Base-by-base conservation (phyloP, 2,797 vertebrate genomes). In the Cyprinella venusta region DNA sequence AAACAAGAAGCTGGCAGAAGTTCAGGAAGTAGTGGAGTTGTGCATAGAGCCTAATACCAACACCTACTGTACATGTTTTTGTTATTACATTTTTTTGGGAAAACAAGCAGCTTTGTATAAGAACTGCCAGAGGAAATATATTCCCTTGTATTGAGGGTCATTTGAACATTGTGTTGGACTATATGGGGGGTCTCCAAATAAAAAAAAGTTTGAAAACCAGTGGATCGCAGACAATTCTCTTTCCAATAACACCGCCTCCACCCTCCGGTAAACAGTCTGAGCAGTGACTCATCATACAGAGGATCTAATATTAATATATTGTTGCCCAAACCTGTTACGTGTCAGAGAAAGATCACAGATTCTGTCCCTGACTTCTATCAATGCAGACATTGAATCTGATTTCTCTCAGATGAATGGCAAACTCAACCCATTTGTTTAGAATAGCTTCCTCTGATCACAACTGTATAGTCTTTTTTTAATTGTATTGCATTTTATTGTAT, bases 231-330 rank as follows among this genome's bases (percentile, higher is more conserved):
- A 33, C 12, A 45, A 26, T 74, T 36, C 21, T 54, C 3, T 56
- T 7, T 36, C 7, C 36, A 74, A 54, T 15, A 36, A 13, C 13
- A 6, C 40, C 69, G 8, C 80, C 69, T 64, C 21, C 69, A 74
- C 80, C 52, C 63, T 52, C 13, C 24, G 48, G 30, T 74, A 81
- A 64, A 81, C 79, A 72, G 40, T 38, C 79, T 24, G 18, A 48
- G 71, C 15, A 0, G 19, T 81, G 79, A 64, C 40, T 81, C 69
- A 64, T 81, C 79, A 42, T 50, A 36, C 68, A 42, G 48, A 56
- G 33, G 63, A 79, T 79, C 45, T 40, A 67, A 79, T 56, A 38
- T 69, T 68, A 42, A 79, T 79, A n/a, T 79, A 56, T 40, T 79
- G 64, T 69, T 69, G 50, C 36, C 64, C 78, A 79, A 69, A 68